Evolutionary conservation across 2,113 vertebrate species (phyloP), one percentile per base, ranked within the genome.

Genomic region (Mus spicilegus): DNA sequence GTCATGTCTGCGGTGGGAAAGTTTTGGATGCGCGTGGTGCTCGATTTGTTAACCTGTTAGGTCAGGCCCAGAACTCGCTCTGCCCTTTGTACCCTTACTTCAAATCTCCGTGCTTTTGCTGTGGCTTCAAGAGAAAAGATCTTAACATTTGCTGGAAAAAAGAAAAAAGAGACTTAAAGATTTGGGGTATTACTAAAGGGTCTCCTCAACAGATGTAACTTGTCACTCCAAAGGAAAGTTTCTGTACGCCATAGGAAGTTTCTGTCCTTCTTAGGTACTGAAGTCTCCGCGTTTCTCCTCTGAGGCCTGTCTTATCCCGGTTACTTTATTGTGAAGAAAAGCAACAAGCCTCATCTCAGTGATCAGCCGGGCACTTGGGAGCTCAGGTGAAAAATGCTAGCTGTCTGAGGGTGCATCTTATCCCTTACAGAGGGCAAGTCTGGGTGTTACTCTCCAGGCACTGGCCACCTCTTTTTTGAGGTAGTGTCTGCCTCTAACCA

Each of bases 101-200:
- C 56, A 89, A 86, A 56, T 93, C 86, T 94, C 54, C 22, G 28
- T 76, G 30, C 56, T 91, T 72, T 42, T 72, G n/a, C 73, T 90
- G 54, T 85, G n/a, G n/a, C 72, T n/a, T 67, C 28, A 87, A 54
- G 10, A 95, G 13, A 92, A 92, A 92, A 96, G 75, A 77, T 67
- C 33, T 92, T 28, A 89, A 19, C 90, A 89, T 81, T 94, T 61
- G 26, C 30, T 94, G 20, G 24, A 82, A 76, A 65, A 12, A 49
- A 3, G 3, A 2, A 13, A 77, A 77, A 19, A 58, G 22, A 51
- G 10, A 1, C 20, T 75, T 22, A 75, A 28, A 14, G 63, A 78
- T 72, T 87, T 93, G 5, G 28, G 33, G 4, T 49, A 30, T 22
- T 85, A 7, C 22, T n/a, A 17, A 54, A 91, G 5, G 30, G 67